A percentile compares a stretch with the other conserved stretches of the same genome.
Conservation (phyloP, 2,888 invertebrate species). For the Dichetophora obliterata region DNA sequence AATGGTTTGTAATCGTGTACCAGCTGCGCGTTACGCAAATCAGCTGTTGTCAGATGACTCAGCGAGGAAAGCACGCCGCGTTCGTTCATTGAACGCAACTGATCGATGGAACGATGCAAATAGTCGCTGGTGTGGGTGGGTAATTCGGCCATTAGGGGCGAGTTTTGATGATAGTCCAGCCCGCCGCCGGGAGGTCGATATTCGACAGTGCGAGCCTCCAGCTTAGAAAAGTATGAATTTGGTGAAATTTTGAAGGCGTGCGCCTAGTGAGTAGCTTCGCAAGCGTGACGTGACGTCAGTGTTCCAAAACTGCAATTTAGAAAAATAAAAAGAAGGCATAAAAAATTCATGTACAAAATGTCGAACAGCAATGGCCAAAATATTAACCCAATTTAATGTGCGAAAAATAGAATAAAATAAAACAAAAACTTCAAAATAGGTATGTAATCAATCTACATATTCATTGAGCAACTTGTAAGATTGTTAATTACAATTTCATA, state of each 20-base stretch:
- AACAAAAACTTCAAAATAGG: conserved; percentile 27
- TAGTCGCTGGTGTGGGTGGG: conserved; percentile 72
- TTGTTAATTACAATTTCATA: conserved; percentile 33
- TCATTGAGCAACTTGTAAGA: conserved; percentile 19
- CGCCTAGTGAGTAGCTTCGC: not conserved
- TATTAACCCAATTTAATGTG: conserved; percentile 13
- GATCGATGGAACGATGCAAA: conserved; percentile 77
- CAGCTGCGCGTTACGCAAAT: conserved; percentile 64
- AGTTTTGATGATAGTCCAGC: conserved; percentile 73
- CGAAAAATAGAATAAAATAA: conserved; percentile 11
- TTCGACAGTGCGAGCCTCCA: conserved; percentile 73
- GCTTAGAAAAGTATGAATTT: conserved; percentile 56
- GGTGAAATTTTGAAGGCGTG: conserved; percentile 18
- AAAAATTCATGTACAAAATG: not conserved
- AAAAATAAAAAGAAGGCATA: not conserved
- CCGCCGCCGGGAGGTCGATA: conserved; percentile 74
- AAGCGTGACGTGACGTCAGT: not conserved
- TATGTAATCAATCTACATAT: not conserved
- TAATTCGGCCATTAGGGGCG: conserved; percentile 77
- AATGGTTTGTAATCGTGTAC: conserved; percentile 70
- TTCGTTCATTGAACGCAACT: conserved; percentile 75
- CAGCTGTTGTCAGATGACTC: conserved; percentile 66
- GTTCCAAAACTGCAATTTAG: not conserved
- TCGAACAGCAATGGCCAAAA: not conserved
- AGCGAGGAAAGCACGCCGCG: conserved; percentile 64